Evolutionary conservation across 2,797 vertebrate species (phyloP).

Genomic region (Etheostoma nigrum): DNA sequence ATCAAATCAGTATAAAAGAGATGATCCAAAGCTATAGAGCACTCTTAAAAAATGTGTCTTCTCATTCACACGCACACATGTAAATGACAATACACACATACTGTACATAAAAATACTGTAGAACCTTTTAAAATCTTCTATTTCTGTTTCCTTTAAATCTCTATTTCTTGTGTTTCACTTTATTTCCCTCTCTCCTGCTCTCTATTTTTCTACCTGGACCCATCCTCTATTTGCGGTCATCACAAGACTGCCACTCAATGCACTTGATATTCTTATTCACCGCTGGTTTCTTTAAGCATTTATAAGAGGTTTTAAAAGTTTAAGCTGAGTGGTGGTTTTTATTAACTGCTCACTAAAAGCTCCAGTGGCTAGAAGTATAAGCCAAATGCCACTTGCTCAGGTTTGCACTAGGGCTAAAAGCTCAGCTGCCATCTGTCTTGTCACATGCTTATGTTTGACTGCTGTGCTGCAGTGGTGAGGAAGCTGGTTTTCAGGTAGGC

Average conservation of each 20-base stretch:
- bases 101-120: neutral
- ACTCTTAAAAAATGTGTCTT: neutral
- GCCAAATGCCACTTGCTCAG: constrained; percentile 19
- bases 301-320: constrained; percentile 37
- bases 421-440: constrained; percentile 65
- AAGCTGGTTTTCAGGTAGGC: constrained; percentile 11
- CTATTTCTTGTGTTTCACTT: neutral
- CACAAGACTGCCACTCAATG: neutral
- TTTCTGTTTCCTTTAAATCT: neutral
- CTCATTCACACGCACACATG: neutral
- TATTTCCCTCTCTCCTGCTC: neutral
- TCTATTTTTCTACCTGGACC: neutral
- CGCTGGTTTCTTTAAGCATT: constrained; percentile 4
- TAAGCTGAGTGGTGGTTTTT: constrained; percentile 25
- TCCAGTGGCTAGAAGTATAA: constrained; percentile 34
- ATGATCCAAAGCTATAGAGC: neutral
- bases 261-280: constrained; percentile 16
- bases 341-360: constrained; percentile 38
- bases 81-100: neutral
- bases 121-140: neutral
- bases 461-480: constrained; percentile 18
- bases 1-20: neutral
- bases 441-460: constrained; percentile 39
- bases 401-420: constrained; percentile 53
- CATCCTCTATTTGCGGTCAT: neutral